Percentiles rank a stretch among this genome's conserved stretches.
These are phyloP conservation scores for Calameuta pallipes DNA, from an alignment of 2,888 invertebrate species.

Conservation along the genomic window DNA sequence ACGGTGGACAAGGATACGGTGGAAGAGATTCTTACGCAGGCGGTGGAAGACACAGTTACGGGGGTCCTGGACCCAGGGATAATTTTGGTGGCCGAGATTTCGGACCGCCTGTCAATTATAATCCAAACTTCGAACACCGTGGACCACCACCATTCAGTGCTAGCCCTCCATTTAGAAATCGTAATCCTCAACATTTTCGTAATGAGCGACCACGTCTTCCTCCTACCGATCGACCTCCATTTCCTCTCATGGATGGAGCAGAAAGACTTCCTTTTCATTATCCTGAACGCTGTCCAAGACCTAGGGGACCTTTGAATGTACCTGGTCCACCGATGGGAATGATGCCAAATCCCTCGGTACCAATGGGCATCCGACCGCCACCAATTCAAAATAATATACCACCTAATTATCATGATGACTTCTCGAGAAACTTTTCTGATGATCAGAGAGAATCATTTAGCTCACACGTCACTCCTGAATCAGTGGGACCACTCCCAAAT, in stretches of 20 bases:
- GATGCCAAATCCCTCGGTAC: constrained; percentile 33
- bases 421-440: constrained; percentile 26
- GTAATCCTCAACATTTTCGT: constrained; percentile 56
- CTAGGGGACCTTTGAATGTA: constrained; percentile 23
- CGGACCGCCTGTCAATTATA: constrained; percentile 49
- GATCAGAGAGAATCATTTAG: constrained; percentile 20
- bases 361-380: constrained; percentile 23
- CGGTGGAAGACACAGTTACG: constrained; percentile 39
- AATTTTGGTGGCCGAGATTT: constrained; percentile 52
- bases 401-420: constrained; percentile 38
- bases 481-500: not conserved
- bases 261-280: constrained; percentile 34
- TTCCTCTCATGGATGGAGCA: constrained; percentile 14
- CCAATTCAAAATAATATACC: constrained; percentile 21
- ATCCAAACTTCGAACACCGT: constrained; percentile 53
- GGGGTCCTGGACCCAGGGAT: constrained; percentile 35
- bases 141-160: constrained; percentile 46
- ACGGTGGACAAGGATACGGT: constrained; percentile 61
- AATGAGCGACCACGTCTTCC: constrained; percentile 36
- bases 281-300: constrained; percentile 26
- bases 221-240: constrained; percentile 36
- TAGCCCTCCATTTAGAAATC: constrained; percentile 51
- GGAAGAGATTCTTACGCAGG: constrained; percentile 65
- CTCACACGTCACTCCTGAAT: constrained; percentile 6
- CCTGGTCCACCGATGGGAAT: constrained; percentile 24